Evolutionary conservation across 2,888 invertebrate species (phyloP).

Genomic region (Drosophila picticornis): DNA sequence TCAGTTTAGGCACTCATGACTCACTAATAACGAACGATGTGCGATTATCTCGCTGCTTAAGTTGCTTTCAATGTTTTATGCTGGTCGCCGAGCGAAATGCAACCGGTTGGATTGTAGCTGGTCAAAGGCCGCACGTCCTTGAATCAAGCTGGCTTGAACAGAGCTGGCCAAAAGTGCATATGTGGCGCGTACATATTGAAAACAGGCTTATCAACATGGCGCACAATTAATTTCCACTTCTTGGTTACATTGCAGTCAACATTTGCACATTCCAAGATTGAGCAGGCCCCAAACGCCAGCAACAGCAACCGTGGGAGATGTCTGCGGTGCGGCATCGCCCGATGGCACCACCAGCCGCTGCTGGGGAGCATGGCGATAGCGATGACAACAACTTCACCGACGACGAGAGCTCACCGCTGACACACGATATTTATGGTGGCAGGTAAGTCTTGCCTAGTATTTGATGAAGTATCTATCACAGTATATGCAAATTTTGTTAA

Average conservation of each 20-base stretch:
- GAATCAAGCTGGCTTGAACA: slow-evolving; percentile 23
- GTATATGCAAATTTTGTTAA: slow-evolving; percentile 58
- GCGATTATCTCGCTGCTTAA: slow-evolving; percentile 12
- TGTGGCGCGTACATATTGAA: slow-evolving; percentile 25
- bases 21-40: slow-evolving; percentile 13
- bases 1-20: slow-evolving; percentile 11
- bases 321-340: slow-evolving; percentile 89
- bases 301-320: slow-evolving; percentile 85
- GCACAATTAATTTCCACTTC: slow-evolving; percentile 44
- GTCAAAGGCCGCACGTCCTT: slow-evolving; percentile 73
- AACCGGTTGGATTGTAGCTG: slow-evolving; percentile 58
- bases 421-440: slow-evolving; percentile 95
- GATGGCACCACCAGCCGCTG: slow-evolving; percentile 85
- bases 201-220: slow-evolving; percentile 58
- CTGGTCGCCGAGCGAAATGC: background rate
- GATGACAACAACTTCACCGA: slow-evolving; percentile 93
- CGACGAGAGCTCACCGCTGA: slow-evolving; percentile 94
- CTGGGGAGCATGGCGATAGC: slow-evolving; percentile 86
- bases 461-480: slow-evolving; percentile 10
- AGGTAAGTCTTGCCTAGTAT: slow-evolving; percentile 87
- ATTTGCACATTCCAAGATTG: slow-evolving; percentile 34
- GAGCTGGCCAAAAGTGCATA: slow-evolving; percentile 40
- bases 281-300: slow-evolving; percentile 34
- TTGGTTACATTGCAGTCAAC: slow-evolving; percentile 41
- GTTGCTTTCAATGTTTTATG: slow-evolving; percentile 32